Conservation (phyloP, 2,113 vertebrate species). For the Cavia aperea region DNA sequence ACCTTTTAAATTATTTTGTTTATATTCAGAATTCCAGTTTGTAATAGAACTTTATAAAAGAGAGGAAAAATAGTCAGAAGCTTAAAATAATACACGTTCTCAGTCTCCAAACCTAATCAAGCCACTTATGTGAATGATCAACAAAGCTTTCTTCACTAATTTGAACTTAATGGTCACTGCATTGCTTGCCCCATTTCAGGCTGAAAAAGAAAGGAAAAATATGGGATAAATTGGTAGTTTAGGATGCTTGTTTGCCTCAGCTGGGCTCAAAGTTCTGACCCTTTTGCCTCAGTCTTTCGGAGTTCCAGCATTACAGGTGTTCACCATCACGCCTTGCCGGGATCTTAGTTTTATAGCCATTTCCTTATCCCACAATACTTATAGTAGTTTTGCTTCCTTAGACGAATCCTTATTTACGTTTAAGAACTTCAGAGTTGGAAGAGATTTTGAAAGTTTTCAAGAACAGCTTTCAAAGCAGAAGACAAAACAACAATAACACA, state of each 20-base stretch:
- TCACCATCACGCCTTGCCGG: background rate
- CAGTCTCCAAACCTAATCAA: background rate
- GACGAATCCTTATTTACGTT: background rate
- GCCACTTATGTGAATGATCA: background rate
- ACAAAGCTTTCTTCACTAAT: background rate
- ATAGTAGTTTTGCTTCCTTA: background rate
- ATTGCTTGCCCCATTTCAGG: background rate
- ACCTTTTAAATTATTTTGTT: background rate
- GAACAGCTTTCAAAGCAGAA: background rate
- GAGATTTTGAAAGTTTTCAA: background rate
- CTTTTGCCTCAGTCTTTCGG: background rate
- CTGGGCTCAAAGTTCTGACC: background rate
- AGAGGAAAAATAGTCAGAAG: background rate
- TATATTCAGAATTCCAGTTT: background rate
- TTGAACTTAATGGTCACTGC: background rate
- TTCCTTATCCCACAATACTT: background rate
- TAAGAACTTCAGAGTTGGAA: background rate
- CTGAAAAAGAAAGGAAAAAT: slow-evolving; percentile 21
- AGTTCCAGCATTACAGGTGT: background rate
- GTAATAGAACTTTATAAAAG: background rate
- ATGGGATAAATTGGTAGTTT: slow-evolving; percentile 17
- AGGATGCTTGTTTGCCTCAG: background rate
- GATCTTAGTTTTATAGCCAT: background rate
- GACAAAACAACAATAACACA: background rate
- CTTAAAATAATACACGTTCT: background rate